Base-by-base conservation (phyloP, 2,888 invertebrate genomes). In the Rapana venosa region DNA sequence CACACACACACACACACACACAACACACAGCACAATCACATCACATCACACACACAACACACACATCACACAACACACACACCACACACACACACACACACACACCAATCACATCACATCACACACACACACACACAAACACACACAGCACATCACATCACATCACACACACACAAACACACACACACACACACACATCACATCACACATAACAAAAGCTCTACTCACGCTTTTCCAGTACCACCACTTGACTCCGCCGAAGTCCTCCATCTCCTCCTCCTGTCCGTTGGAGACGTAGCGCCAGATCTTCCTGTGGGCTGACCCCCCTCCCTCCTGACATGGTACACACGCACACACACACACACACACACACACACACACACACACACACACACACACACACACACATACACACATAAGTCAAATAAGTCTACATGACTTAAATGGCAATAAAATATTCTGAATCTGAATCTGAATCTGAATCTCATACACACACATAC, bases 181-280 rank as follows among this genome's bases (percentile, higher is more conserved):
- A n/a, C n/a, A n/a, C n/a, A n/a, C n/a, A n/a, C n/a, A n/a, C 47
- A 47, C 47, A 26, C 17, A 26, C 20, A 66, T 15, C n/a, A 32
- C 35, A 81, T 11, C 0, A 32, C n/a, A 22, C 8, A 35, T 20
- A 4, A 81, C 20, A 81, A 32, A 15, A 22, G 36, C 11, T 13
- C 17, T 74, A 87, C 87, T 87, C 87, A 87, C 87, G 47, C 74
- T 87, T 70, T 87, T 87, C 87, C 87, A 87, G 87, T 74, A 74
- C 87, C 87, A 87, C 87, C 87, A 87, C 36, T 87, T 87, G 36
- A 87, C 87, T 0, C 87, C 87, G 0, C 87, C 47, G 26, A 87
- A 87, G 36, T 87, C 87, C 0, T 87, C 87, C 36, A 87, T 36
- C 36, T 87, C 87, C n/a, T 87, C 74, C 30, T 74, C 87, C 2